phyloP scores from a whole-genome alignment of 2,888 invertebrate species.

The Dusona sp. region DNA sequence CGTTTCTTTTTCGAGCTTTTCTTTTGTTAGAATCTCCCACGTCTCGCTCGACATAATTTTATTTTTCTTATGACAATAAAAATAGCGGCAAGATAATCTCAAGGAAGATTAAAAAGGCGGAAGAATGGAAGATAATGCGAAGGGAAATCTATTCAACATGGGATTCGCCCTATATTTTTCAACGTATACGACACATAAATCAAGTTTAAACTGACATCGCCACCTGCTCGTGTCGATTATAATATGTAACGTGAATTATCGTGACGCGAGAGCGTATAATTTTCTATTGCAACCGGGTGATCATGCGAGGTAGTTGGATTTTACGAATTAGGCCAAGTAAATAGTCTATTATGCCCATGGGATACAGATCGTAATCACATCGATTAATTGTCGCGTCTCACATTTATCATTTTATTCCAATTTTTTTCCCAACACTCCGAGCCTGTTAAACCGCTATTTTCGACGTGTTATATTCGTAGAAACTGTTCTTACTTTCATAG shows the following conservation, averaged over 20 bases:
- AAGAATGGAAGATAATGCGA: not conserved
- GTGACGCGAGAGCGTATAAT: conserved; percentile 4
- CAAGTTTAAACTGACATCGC: conserved; percentile 24
- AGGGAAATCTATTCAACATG: not conserved
- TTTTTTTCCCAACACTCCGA: not conserved
- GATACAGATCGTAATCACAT: not conserved
- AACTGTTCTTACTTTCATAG: not conserved
- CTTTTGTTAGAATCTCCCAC: not conserved
- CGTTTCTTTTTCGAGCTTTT: not conserved
- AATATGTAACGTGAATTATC: conserved; percentile 31
- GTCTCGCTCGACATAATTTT: not conserved
- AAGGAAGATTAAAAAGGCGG: not conserved
- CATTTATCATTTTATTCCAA: not conserved
- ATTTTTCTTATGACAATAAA: not conserved
- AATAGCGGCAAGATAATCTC: conserved; percentile 3
- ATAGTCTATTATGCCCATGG: not conserved
- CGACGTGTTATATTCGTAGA: not conserved
- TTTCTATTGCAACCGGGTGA: conserved; percentile 20
- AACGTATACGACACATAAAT: conserved; percentile 1
- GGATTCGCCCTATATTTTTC: not conserved
- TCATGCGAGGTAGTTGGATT: not conserved
- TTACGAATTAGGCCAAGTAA: not conserved
- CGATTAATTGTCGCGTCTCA: not conserved
- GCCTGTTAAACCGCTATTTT: not conserved
- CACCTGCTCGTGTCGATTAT: conserved; percentile 51